Percentiles rank a stretch among this genome's conserved stretches.
phyloP scores from a whole-genome alignment of 2,888 invertebrate species.

The Julus scanicus region DNA sequence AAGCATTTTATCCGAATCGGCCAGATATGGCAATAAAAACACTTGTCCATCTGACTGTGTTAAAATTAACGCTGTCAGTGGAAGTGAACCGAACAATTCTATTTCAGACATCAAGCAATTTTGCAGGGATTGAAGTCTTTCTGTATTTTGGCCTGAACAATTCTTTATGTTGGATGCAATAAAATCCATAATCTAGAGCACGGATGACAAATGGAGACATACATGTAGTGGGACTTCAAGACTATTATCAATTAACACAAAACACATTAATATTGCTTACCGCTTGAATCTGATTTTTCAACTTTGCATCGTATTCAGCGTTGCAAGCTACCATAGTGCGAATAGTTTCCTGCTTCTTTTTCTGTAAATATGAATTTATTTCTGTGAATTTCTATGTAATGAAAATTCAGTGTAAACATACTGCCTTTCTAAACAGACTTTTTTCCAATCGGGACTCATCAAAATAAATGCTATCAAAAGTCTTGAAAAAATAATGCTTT shows the following conservation, averaged over 20 bases:
- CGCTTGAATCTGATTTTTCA: not conserved
- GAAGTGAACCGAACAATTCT: not conserved
- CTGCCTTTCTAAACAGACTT: no score
- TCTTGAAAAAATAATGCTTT: no score
- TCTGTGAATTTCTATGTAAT: no score
- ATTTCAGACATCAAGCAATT: not conserved
- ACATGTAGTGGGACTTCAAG: no score
- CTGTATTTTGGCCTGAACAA: not conserved
- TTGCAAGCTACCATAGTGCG: not conserved
- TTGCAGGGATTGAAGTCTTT: not conserved
- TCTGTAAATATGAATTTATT: not conserved
- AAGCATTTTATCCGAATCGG: not conserved
- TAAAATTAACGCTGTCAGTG: not conserved
- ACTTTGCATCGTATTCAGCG: not conserved
- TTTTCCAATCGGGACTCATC: no score
- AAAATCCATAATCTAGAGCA: not conserved
- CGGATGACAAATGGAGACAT: not conserved
- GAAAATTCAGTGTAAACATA: no score
- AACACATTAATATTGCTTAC: not conserved
- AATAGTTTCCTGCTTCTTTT: not conserved
- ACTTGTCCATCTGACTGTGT: not conserved
- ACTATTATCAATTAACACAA: not conserved
- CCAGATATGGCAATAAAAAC: not conserved
- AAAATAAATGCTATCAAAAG: no score
- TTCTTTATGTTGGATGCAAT: not conserved